Percentiles rank a stretch among this genome's conserved stretches.
Evolutionary conservation across 2,797 vertebrate species (phyloP).

Genomic region (Cryptoprocta ferox): DNA sequence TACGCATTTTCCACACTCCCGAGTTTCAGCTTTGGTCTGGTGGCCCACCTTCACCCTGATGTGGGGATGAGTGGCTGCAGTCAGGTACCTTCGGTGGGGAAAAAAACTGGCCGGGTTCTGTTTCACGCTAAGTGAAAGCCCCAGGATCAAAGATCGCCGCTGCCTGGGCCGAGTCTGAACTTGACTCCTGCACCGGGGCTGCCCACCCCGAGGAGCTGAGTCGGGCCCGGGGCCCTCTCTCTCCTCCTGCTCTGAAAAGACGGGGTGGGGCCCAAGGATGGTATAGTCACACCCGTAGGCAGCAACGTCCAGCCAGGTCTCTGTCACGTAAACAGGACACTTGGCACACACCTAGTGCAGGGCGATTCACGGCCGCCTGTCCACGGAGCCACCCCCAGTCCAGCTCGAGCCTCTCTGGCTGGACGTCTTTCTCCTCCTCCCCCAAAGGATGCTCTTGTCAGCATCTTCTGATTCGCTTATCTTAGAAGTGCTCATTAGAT

Average conservation of each 20-base stretch:
- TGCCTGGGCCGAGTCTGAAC: not conserved
- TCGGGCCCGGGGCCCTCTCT: not conserved
- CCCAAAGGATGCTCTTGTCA: not conserved
- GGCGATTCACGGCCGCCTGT: not conserved
- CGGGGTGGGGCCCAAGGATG: not conserved
- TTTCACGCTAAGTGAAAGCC: not conserved
- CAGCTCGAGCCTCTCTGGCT: not conserved
- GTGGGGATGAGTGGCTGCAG: not conserved
- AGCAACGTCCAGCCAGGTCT: accelerated
- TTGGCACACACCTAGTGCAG: not conserved
- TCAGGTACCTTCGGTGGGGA: not conserved
- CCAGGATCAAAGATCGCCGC: not conserved
- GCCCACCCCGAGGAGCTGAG: not conserved
- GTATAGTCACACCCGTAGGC: not conserved
- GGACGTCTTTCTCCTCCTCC: not conserved
- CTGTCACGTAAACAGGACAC: not conserved
- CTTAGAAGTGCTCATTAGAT: not conserved
- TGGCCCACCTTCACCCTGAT: not conserved
- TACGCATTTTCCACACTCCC: not conserved
- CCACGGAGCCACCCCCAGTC: not conserved
- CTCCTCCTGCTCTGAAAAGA: not conserved
- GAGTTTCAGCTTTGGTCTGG: not conserved
- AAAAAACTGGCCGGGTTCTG: not conserved
- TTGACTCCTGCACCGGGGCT: not conserved
- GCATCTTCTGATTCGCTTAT: not conserved